These are phyloP conservation scores for Archivesica marissinica DNA, from an alignment of 1,140 invertebrate species.

Conservation along the genomic window DNA sequence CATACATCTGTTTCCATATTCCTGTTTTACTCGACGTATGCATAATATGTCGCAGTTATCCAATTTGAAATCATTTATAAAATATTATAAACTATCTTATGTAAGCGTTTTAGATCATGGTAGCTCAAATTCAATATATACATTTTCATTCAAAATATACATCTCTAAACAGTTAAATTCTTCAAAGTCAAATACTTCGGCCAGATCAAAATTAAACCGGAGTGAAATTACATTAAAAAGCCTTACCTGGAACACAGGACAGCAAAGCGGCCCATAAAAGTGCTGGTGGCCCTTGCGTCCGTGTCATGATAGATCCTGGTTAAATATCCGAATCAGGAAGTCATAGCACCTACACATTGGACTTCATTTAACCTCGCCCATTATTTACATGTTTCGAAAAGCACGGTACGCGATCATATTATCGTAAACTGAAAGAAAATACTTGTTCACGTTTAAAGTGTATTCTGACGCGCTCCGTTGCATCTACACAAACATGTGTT, in stretches of 20 bases:
- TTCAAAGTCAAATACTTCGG: no score
- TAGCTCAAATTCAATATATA: no score
- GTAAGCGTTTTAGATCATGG: no score
- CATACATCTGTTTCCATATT: constrained; percentile 3
- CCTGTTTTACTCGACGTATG: neutral
- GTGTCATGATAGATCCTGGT: constrained; percentile 6
- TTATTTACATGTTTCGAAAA: constrained; percentile 42
- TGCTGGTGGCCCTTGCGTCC: neutral
- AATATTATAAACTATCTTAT: no score
- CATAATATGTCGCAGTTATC: neutral
- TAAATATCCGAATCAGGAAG: constrained; percentile 47
- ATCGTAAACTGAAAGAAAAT: constrained; percentile 26
- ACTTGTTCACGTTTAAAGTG: constrained; percentile 8
- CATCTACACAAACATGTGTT: constrained; percentile 14
- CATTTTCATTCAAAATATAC: no score
- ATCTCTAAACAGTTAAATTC: no score
- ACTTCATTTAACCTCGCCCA: constrained; percentile 33
- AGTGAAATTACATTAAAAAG: no score
- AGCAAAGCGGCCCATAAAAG: neutral
- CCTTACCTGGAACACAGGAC: constrained; percentile 1
- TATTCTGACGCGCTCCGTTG: neutral
- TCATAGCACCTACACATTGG: neutral
- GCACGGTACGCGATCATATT: constrained; percentile 7
- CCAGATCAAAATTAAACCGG: no score
- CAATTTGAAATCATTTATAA: neutral